Base-by-base conservation (phyloP, 2,113 vertebrate species). In the Archocentrus centrarchus region DNA sequence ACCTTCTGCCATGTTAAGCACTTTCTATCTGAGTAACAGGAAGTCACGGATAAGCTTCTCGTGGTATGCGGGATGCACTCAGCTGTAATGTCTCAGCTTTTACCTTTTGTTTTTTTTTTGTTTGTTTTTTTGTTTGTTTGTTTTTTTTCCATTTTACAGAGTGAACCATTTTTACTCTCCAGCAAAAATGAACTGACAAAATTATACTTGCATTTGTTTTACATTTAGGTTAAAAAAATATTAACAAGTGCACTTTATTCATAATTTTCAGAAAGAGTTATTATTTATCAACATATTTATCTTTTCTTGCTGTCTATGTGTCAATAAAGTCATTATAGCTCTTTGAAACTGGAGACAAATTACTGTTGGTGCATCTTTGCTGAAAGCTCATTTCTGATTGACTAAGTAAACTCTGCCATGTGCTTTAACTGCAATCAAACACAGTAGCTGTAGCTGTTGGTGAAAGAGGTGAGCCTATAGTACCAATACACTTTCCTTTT, bases 1-100 rank as follows among this genome's bases (percentile, higher is more conserved):
- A 84, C 81, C 75, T 88, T 92, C 70, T 90, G 87, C 32, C 75
- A 64, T 68, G 68, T 73, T 86, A 87, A 86, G 89, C 89, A 92
- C 90, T 93, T 94, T 95, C 88, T 80, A 44, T 90, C 81, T 93
- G 88, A 92, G 53, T 88, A 80, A 91, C 89, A 93, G 93, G 90
- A 95, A 95, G 24, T 86, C 66, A 75, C 68, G 61, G 55, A 60
- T 82, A 88, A 85, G 82, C 64, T 37, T 87, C 59, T 88, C 37
- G 5, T 6, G 7, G 61, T 14, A 20, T 15, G 14, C 59, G 86
- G 41, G 17, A 80, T 86, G 78, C 59, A 2, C 86, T 82, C 39
- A 18, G 50, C 73, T 60, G 14, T 59, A 78, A 79, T 32, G 27
- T 27, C 41, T 57, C 55, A 30, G 35, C 35, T 59, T 61, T 53